Evolutionary conservation across 2,888 invertebrate species (phyloP).

Genomic region (Archips crataeganus): DNA sequence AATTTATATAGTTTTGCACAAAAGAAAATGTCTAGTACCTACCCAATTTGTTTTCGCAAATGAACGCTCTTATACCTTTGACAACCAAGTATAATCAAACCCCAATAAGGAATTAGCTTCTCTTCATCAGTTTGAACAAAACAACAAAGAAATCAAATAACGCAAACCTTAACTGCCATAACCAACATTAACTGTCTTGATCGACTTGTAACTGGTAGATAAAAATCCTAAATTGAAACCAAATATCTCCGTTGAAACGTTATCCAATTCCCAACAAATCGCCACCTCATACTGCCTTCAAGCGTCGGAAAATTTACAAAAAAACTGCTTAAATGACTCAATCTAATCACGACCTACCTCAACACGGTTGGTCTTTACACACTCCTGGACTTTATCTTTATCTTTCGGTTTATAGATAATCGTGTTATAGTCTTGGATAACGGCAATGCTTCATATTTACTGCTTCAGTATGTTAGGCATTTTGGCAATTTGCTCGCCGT

Average conservation of each 20-base stretch:
- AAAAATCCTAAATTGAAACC: not conserved
- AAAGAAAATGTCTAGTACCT: not conserved
- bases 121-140: not conserved
- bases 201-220: not conserved
- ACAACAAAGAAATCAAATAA: not conserved
- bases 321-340: conserved; percentile 3
- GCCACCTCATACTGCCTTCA: not conserved
- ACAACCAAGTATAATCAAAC: not conserved
- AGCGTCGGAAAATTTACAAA: not conserved
- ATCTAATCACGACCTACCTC: conserved; percentile 23
- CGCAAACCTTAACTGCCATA: not conserved
- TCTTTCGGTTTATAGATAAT: conserved; percentile 10
- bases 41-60: not conserved
- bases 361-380: not conserved
- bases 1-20: not conserved
- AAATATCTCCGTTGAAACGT: not conserved
- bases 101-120: not conserved
- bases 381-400: conserved; percentile 7
- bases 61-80: not conserved
- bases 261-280: not conserved
- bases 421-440: conserved; percentile 13
- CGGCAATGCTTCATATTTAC: not conserved
- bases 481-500: not conserved
- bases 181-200: not conserved
- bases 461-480: conserved; percentile 1